These are phyloP conservation scores for Haliclona indistincta DNA, from an alignment of 37 sponge, comb jelly and placozoan genomes.

Conservation along the genomic window DNA sequence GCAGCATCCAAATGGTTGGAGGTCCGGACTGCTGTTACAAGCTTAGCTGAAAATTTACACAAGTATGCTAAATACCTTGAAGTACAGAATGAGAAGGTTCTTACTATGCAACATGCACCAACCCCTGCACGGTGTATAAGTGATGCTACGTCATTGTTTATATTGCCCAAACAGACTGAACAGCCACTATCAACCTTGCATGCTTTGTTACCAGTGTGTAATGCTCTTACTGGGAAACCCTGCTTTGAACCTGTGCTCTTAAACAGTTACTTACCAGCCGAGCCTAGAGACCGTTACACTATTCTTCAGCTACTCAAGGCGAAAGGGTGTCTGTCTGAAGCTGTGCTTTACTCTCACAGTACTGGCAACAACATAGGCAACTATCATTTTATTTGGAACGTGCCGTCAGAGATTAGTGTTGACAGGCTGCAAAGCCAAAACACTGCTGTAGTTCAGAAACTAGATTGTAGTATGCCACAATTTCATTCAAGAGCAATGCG, in stretches of 20 bases:
- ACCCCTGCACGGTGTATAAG: slow-evolving; percentile 1
- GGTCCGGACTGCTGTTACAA: background rate
- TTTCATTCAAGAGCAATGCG: slow-evolving; percentile 14
- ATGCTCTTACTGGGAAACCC: background rate
- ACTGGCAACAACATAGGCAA: background rate
- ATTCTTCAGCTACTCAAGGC: background rate
- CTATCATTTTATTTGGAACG: slow-evolving; percentile 17
- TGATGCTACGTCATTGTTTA: too few relatives aligned
- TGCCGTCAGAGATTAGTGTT: background rate
- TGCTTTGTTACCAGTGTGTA: background rate
- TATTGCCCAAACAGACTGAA: background rate
- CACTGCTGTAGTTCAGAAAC: background rate
- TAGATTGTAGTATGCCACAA: background rate
- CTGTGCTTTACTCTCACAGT: background rate
- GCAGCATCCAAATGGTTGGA: background rate
- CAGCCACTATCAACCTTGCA: background rate
- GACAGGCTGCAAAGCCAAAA: background rate
- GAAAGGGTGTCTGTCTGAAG: background rate
- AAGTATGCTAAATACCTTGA: slow-evolving; percentile 13
- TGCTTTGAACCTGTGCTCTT: background rate
- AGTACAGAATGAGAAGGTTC: slow-evolving; percentile 21
- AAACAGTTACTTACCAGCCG: background rate
- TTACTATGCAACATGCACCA: slow-evolving; percentile 5
- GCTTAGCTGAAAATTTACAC: slow-evolving; percentile 10
- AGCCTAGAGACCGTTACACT: background rate